phyloP scores from a whole-genome alignment of 2,797 vertebrate genomes.

The Gambusia yucatana region DNA sequence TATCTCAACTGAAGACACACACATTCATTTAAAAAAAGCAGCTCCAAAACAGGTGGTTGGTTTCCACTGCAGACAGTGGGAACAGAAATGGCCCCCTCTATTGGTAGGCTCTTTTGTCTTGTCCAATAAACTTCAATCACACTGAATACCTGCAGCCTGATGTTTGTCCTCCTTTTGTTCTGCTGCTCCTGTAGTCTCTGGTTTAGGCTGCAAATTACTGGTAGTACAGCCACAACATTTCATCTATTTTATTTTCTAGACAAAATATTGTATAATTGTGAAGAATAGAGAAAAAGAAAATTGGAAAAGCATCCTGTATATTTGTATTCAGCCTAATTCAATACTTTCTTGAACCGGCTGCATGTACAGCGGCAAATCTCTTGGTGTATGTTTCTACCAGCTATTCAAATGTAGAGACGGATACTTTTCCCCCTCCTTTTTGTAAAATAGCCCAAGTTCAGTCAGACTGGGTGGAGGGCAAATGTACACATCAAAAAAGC shows the following conservation, averaged over 20 bases:
- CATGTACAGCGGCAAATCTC: neutral
- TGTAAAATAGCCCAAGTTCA: neutral
- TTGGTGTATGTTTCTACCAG: neutral
- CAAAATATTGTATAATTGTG: neutral
- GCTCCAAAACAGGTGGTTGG: conserved; percentile 57
- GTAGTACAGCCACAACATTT: neutral
- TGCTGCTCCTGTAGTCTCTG: conserved; percentile 23
- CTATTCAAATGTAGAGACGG: neutral
- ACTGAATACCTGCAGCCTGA: conserved; percentile 21
- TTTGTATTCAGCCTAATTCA: neutral
- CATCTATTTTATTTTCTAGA: neutral
- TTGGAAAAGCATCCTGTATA: neutral
- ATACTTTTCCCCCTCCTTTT: neutral
- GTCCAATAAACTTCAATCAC: conserved; percentile 17
- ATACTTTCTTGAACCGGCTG: neutral
- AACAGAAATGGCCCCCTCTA: conserved; percentile 65
- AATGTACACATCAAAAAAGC: neutral
- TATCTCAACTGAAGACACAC: conserved; percentile 5
- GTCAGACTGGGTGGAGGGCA: neutral
- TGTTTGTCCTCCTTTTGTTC: conserved; percentile 14
- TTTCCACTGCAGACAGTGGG: conserved; percentile 10
- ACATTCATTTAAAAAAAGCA: conserved; percentile 11
- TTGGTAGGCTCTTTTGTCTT: conserved; percentile 20
- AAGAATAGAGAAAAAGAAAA: neutral
- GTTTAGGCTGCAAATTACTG: conserved; percentile 37